phyloP scores from a whole-genome alignment of 2,113 vertebrate genomes.

The Scomber scombrus region DNA sequence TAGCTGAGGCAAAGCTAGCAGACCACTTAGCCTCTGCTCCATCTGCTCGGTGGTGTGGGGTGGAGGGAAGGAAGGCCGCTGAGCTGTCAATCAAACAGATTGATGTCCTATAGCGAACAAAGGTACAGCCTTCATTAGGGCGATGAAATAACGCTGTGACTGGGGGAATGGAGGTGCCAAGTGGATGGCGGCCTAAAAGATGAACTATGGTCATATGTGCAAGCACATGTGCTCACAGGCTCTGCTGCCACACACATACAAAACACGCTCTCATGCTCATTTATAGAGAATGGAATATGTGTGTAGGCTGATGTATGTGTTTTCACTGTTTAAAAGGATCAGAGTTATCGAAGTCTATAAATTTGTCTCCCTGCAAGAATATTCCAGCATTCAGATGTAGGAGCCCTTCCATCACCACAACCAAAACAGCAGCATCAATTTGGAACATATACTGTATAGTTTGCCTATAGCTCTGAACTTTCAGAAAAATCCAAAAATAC shows the following conservation, averaged over 20 bases:
- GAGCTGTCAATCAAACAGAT: slow-evolving; percentile 71
- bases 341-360: slow-evolving; percentile 61
- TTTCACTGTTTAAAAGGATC: slow-evolving; percentile 70
- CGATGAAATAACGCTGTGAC: slow-evolving; percentile 32
- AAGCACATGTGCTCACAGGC: neutral
- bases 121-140: slow-evolving; percentile 56
- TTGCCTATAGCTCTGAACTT: slow-evolving; percentile 7
- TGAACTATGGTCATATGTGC: slow-evolving; percentile 19
- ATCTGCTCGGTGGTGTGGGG: slow-evolving; percentile 51
- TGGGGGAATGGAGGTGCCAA: slow-evolving; percentile 24
- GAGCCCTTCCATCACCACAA: neutral
- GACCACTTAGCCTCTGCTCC: slow-evolving; percentile 58
- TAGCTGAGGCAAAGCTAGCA: slow-evolving; percentile 64
- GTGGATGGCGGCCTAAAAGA: slow-evolving; percentile 31
- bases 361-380: slow-evolving; percentile 59
- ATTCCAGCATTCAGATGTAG: slow-evolving; percentile 21
- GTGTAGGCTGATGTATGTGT: slow-evolving; percentile 45
- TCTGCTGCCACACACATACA: slow-evolving; percentile 13
- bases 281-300: slow-evolving; percentile 30
- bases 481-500: slow-evolving; percentile 18
- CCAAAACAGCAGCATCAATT: slow-evolving; percentile 21
- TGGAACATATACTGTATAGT: neutral
- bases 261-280: slow-evolving; percentile 2
- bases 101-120: slow-evolving; percentile 25
- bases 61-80: slow-evolving; percentile 10